These are phyloP conservation scores for Menidia beryllina DNA, from an alignment of 2,113 vertebrate species.

Conservation along the genomic window DNA sequence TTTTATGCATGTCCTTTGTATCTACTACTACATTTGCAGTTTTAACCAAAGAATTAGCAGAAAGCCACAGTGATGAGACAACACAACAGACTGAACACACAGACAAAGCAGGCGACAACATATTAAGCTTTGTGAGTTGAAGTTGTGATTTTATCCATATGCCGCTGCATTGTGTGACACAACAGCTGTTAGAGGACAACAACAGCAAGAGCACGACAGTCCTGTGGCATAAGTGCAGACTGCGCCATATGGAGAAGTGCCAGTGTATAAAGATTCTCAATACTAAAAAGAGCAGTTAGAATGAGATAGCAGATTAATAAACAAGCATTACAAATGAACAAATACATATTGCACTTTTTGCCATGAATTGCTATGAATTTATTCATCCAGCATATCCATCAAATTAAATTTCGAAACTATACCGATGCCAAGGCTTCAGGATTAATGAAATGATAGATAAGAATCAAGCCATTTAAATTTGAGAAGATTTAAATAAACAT, in stretches of 20 bases:
- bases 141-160: constrained; percentile 63
- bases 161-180: constrained; percentile 59
- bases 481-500: neutral
- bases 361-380: constrained; percentile 24
- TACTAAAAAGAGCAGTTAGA: constrained; percentile 26
- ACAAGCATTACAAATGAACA: constrained; percentile 22
- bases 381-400: constrained; percentile 10
- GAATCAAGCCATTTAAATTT: constrained; percentile 17
- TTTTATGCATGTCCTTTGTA: neutral
- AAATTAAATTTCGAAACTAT: constrained; percentile 24
- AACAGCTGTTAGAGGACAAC: constrained; percentile 62
- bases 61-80: constrained; percentile 25
- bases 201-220: constrained; percentile 42
- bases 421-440: neutral
- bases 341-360: constrained; percentile 34
- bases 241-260: constrained; percentile 66
- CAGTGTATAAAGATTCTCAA: constrained; percentile 63
- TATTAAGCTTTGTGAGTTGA: constrained; percentile 57
- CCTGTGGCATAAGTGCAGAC: constrained; percentile 48
- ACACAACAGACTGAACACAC: constrained; percentile 18
- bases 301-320: constrained; percentile 54
- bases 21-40: neutral
- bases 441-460: neutral
- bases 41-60: constrained; percentile 27
- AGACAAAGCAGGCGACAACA: constrained; percentile 59